Evolutionary conservation across 1,140 invertebrate species (phyloP), one percentile per base, ranked within the genome.

Genomic region (Apolygus lucorum): DNA sequence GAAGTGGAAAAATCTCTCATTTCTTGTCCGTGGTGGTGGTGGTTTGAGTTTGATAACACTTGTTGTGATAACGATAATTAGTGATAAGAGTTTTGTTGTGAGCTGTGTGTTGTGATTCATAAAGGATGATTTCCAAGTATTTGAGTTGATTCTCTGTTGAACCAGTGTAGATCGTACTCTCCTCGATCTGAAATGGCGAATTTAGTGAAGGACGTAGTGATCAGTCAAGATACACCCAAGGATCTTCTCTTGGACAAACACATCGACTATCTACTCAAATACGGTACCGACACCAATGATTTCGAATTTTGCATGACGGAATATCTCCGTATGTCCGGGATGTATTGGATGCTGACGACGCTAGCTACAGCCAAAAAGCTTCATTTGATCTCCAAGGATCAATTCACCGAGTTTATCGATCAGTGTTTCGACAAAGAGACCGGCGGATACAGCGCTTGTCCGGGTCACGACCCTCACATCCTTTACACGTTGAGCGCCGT

Each of bases 271-370:
- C 88, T 99, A 64, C 85, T 88, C 28, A 84, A 88, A 22, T 98
- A 96, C 81, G 93, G 92, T 14, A 84, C 86, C 70, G 90, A 95
- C 75, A 92, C 95, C 79, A 88, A 96, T 82, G 92, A 96, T 78
- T 98, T 89, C 82, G 90, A 95, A 79, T 96, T 90, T 78, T 89
- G 89, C 74, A 96, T 97, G 87, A 95, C 95, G 1, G 96, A 99
- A 79, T 96, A 96, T 81, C 80, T 99, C 42, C 83, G 96, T 72
- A 91, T 99, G 87, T 98, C 95, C 74, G 98, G 97, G 14, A 93
- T 99, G 78, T 93, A 99, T 80, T 99, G 98, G 98, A 93, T 92
- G 63, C 79, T 98, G 8, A 97, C 95, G 0, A 93, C 94, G 1
- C 82, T 99, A 77, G 93, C 98, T 78, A 81, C 99, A 13, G 90